Evolutionary conservation across 2,888 invertebrate species (phyloP).

Genomic region (Halocaridina rubra): DNA sequence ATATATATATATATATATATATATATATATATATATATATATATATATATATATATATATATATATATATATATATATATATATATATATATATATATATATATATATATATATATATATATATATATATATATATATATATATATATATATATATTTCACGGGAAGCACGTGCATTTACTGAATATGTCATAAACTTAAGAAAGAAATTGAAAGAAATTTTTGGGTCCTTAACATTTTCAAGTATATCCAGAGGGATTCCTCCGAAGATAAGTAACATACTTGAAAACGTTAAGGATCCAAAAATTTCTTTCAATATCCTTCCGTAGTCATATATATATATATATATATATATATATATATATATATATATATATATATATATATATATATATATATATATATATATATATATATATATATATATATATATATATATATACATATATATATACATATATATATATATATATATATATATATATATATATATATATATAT

Average conservation of each 20-base stretch:
- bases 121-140: not conserved
- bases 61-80: not conserved
- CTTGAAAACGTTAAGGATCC: no score
- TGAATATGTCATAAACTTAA: no score
- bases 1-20: conserved; percentile 10
- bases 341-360: conserved; percentile 7
- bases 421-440: not conserved
- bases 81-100: not conserved
- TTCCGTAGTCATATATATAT: not conserved
- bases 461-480: conserved; percentile 3
- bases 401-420: conserved; percentile 4
- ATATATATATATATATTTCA: not conserved
- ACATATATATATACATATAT: conserved; percentile 4
- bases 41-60: not conserved
- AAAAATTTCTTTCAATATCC: no score
- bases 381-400: conserved; percentile 6
- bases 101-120: not conserved
- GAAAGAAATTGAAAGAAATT: not conserved
- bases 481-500: conserved; percentile 6
- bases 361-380: not conserved
- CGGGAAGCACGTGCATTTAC: no score
- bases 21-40: not conserved
- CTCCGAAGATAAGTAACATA: no score
- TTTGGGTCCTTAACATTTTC: not conserved
- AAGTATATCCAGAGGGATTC: not conserved